Evolutionary conservation across 2,113 vertebrate species (phyloP).

Genomic region (Sylvia atricapilla): DNA sequence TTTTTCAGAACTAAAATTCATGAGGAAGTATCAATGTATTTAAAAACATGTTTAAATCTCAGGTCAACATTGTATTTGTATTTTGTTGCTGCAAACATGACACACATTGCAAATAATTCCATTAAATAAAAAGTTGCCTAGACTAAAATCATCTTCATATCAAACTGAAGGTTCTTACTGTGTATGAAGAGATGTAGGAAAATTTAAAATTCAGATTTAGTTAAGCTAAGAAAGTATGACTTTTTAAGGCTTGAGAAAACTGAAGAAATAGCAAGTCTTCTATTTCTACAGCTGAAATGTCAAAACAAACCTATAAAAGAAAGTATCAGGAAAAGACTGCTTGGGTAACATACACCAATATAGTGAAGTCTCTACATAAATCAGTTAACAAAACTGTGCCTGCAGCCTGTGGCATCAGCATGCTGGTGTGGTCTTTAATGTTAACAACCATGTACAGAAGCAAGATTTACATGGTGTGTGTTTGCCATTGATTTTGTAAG

Average conservation of each 20-base stretch:
- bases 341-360: neutral
- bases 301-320: neutral
- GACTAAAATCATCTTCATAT: neutral
- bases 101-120: neutral
- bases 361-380: neutral
- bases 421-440: neutral
- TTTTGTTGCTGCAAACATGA: neutral
- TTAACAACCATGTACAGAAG: neutral
- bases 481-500: neutral
- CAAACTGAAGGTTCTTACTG: neutral
- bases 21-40: neutral
- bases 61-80: neutral
- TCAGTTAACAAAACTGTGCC: neutral
- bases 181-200: neutral
- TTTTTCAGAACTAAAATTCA: neutral
- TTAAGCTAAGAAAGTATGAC: neutral
- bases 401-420: neutral
- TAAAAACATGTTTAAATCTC: neutral
- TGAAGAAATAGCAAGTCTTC: neutral
- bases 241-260: neutral
- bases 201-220: neutral
- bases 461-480: neutral
- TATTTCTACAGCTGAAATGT: neutral
- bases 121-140: neutral
- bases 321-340: neutral